Base-by-base conservation (phyloP, 2,888 invertebrate species). In the Hydraecia micacea region DNA sequence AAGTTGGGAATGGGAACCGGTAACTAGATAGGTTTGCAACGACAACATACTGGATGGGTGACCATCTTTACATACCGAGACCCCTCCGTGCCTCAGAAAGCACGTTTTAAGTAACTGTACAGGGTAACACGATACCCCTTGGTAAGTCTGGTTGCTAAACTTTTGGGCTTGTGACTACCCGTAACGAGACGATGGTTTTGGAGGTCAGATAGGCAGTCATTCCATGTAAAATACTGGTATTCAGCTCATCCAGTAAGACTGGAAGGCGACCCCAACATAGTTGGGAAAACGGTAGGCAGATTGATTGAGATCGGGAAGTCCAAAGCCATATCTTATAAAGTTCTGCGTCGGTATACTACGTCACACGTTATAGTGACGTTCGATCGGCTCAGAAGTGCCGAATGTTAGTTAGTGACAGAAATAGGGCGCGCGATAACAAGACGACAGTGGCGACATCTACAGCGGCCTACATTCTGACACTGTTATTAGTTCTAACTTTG, bases 381-480 rank as follows among this genome's bases (percentile, higher is more conserved):
- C 77, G 77, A 80, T 75, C 69, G 28, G 58, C 62, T 71, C 73
- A 62, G 68, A 83, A 80, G 87, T 81, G 67, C 77, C 85, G 68
- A 87, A 88, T 82, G 79, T 88, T 88, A 86, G 79, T 80, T 82
- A 86, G 82, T 80, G 83, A 81, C 89, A 83, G 67, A 87, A 87
- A 73, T 89, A 81, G 87, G 77, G 21, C 87, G 78, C 55, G 68
- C 32, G 89, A 85, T 86, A 87, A 76, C 86, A 80, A 81, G 83
- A 75, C 71, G 58, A 55, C 70, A 67, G 52, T 66, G 58, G 66
- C 69, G 66, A 78, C 78, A 65, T 79, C 70, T 77, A 71, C 60
- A 36, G 69, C 80, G 85, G 70, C 79, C 85, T 80, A 87, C 66
- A 63, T 83, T 75, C 70, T 77, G 82, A 85, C 86, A 77, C 68